Percentiles rank a stretch among this genome's conserved stretches.
Conservation (phyloP, 2,113 vertebrate species). For the Oreochromis tanganicae region DNA sequence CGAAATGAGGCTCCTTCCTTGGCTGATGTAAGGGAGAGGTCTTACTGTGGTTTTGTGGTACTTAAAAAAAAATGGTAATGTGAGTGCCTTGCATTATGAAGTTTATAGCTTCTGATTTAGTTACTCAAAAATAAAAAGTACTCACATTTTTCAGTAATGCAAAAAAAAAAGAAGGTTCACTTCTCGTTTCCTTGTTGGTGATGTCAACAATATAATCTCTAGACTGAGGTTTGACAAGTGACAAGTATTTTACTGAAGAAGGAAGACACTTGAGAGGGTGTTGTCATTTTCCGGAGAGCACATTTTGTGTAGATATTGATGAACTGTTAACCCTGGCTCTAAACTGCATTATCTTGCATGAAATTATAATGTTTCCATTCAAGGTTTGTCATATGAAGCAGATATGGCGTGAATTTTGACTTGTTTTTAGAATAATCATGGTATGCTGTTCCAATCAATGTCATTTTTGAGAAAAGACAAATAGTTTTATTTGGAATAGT, state of each 20-base stretch:
- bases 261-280: slow-evolving; percentile 1
- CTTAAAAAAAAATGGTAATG: not conserved
- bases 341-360: not conserved
- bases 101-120: not conserved
- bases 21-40: slow-evolving; percentile 14
- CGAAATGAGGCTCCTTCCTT: not conserved
- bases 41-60: not conserved
- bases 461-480: accelerated
- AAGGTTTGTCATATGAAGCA: not conserved
- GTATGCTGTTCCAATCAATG: not conserved
- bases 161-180: not conserved
- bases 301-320: not conserved
- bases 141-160: not conserved
- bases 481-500: not conserved
- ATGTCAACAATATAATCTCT: not conserved
- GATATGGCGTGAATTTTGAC: not conserved
- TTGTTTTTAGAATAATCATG: not conserved
- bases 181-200: not conserved
- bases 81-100: not conserved
- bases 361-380: not conserved
- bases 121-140: not conserved
- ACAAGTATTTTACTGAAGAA: not conserved
- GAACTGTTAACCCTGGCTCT: not conserved
- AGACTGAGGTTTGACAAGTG: not conserved
- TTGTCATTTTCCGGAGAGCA: not conserved